Evolutionary conservation across 2,888 invertebrate species (phyloP).

Genomic region (Tigriopus californicus): DNA sequence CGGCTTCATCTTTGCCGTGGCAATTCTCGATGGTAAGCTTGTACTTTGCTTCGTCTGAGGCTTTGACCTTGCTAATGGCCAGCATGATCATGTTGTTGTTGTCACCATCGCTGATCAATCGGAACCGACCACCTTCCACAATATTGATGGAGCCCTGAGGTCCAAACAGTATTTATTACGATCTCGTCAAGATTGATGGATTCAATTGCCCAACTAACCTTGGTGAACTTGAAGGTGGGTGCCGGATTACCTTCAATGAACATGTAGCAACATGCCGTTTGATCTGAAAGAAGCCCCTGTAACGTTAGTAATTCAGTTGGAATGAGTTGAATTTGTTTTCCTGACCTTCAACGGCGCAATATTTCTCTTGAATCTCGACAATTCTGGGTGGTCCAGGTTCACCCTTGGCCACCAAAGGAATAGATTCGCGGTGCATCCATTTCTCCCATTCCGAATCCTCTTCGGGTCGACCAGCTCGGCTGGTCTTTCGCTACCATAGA

Average conservation of each 20-base stretch:
- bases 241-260: constrained; percentile 84
- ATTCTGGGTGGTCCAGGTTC: constrained; percentile 69
- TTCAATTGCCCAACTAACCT: constrained; percentile 29
- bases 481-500: no score
- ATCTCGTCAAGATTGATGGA: neutral
- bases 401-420: constrained; percentile 61
- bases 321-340: neutral
- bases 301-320: no score
- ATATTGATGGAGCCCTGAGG: constrained; percentile 62
- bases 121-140: constrained; percentile 84
- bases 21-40: constrained; percentile 76
- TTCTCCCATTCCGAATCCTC: constrained; percentile 58
- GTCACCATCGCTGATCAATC: constrained; percentile 82
- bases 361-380: constrained; percentile 80
- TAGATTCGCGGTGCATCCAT: constrained; percentile 71
- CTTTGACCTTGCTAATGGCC: constrained; percentile 86
- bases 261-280: constrained; percentile 77
- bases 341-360: constrained; percentile 86
- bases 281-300: constrained; percentile 38
- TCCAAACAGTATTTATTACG: constrained; percentile 12
- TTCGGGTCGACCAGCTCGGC: no score
- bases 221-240: constrained; percentile 87
- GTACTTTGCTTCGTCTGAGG: constrained; percentile 92
- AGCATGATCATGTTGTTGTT: constrained; percentile 66
- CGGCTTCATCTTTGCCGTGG: constrained; percentile 87